Conservation (phyloP, 2,797 vertebrate genomes). For the Xerus rutilus region DNA sequence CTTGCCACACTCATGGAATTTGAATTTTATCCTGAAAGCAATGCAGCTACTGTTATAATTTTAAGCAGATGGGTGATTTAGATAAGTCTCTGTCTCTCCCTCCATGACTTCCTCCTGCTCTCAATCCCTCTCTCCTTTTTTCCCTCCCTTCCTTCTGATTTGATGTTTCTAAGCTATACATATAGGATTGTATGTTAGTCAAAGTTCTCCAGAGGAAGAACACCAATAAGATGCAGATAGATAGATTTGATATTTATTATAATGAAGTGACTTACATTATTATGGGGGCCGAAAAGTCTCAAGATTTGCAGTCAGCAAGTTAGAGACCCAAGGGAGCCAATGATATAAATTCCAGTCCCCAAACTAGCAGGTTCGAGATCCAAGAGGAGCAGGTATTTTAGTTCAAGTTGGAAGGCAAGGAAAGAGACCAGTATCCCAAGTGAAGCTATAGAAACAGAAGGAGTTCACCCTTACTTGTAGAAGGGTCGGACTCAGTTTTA, state of each 20-base stretch:
- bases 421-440: too few relatives aligned
- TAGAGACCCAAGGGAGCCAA: too few relatives aligned
- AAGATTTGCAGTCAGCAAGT: not conserved
- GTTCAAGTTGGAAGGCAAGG: not conserved
- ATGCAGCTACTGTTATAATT: not conserved
- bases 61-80: not conserved
- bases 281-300: not conserved
- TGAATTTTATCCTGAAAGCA: conserved; percentile 37
- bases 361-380: not conserved
- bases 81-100: not conserved
- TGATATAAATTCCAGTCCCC: not conserved
- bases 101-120: not conserved
- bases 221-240: not conserved
- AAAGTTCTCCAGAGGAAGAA: not conserved
- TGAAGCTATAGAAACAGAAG: too few relatives aligned
- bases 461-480: not conserved
- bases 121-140: not conserved
- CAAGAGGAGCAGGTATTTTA: not conserved
- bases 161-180: not conserved
- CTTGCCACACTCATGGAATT: not conserved
- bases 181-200: not conserved
- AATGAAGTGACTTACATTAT: not conserved
- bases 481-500: not conserved
- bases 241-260: not conserved
- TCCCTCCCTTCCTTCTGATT: not conserved